A percentile compares a stretch with the other conserved stretches of the same genome.
Conservation (phyloP, 2,797 vertebrate species). For the Xenops minutus region DNA sequence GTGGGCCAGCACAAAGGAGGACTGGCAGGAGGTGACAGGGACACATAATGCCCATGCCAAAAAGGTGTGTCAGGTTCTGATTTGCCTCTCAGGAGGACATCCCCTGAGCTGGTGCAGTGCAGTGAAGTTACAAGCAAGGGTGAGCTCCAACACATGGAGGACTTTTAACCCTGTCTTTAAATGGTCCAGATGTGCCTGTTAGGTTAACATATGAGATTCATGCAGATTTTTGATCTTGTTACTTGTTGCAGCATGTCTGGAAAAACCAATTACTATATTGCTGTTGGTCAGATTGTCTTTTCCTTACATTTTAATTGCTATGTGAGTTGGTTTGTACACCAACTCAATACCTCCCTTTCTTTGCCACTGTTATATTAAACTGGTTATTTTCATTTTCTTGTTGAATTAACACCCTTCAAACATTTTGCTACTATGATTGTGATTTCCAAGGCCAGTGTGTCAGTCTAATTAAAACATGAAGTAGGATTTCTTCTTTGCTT, state of each 20-base stretch:
- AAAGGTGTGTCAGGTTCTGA: not conserved
- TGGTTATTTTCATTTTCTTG: not conserved
- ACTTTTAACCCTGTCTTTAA: not conserved
- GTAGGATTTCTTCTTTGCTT: not conserved
- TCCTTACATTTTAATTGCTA: not conserved
- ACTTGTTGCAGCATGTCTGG: not conserved
- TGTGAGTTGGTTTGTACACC: not conserved
- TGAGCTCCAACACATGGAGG: not conserved
- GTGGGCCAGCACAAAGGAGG: not conserved
- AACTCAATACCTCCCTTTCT: not conserved
- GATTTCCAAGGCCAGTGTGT: not conserved
- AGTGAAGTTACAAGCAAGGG: not conserved
- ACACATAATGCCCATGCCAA: fast-evolving
- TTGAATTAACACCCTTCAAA: not conserved
- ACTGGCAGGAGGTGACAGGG: not conserved
- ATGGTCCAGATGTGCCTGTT: not conserved
- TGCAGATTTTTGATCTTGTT: not conserved
- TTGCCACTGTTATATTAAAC: not conserved
- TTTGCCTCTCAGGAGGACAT: fast-evolving
- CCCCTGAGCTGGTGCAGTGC: not conserved
- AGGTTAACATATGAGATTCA: not conserved
- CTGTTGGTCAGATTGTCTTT: not conserved
- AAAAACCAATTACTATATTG: not conserved
- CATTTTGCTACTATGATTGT: not conserved
- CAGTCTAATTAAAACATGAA: not conserved